phyloP scores from a whole-genome alignment of 2,888 invertebrate species.

The Saturnia japonica region DNA sequence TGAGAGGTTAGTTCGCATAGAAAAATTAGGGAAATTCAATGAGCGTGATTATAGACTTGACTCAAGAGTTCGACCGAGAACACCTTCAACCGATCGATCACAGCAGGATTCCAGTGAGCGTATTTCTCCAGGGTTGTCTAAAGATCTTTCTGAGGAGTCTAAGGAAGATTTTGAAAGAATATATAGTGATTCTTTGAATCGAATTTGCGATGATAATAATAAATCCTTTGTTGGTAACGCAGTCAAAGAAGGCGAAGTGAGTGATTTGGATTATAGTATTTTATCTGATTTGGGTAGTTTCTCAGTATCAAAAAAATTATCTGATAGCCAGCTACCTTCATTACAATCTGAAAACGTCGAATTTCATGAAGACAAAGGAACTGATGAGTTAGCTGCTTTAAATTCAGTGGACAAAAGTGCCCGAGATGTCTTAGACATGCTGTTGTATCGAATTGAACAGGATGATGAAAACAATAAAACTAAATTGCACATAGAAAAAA shows the following conservation, averaged over 20 bases:
- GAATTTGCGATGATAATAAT: conserved; percentile 30
- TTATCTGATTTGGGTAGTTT: conserved; percentile 21
- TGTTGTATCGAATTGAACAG: conserved; percentile 48
- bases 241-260: conserved; percentile 28
- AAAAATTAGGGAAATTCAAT: conserved; percentile 45
- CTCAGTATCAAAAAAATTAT: not conserved
- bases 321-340: conserved; percentile 2
- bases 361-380: conserved; percentile 6
- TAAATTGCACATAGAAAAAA: conserved; percentile 45
- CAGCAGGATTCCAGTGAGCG: conserved; percentile 43
- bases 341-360: conserved; percentile 7
- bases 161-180: conserved; percentile 45
- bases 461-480: conserved; percentile 45
- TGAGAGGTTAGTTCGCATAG: conserved; percentile 41
- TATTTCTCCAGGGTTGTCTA: conserved; percentile 27
- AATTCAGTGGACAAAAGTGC: conserved; percentile 44
- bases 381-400: not conserved
- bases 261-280: conserved; percentile 26
- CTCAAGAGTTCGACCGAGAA: conserved; percentile 80
- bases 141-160: conserved; percentile 41
- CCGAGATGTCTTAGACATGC: conserved; percentile 48
- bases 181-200: conserved; percentile 32
- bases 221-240: conserved; percentile 29
- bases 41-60: conserved; percentile 53
- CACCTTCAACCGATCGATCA: conserved; percentile 56